A percentile compares a stretch with the other conserved stretches of the same genome.
These are phyloP conservation scores for Gadus macrocephalus DNA, from an alignment of 2,113 vertebrate genomes.

Conservation along the genomic window DNA sequence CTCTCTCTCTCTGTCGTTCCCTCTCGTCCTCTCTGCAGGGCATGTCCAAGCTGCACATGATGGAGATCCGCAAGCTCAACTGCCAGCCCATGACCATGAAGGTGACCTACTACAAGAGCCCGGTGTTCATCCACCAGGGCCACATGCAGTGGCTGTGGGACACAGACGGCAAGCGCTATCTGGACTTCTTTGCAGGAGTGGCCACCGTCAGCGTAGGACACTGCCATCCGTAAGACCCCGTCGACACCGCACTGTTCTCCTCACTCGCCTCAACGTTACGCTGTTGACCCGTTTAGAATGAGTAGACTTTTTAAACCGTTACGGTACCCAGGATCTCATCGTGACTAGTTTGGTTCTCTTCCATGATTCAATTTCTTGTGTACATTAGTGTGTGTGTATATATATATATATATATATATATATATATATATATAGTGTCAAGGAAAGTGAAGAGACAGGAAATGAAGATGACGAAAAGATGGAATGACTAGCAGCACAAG, in stretches of 20 bases:
- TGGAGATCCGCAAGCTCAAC: conserved; percentile 73
- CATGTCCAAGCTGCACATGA: conserved; percentile 69
- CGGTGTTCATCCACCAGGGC: conserved; percentile 85
- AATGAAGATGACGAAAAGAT: too few species aligned
- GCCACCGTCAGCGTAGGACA: conserved; percentile 90
- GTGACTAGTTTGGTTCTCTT: too few species aligned
- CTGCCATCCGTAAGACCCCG: conserved; percentile 87
- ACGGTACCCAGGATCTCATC: too few species aligned
- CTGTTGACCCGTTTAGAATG: too few species aligned
- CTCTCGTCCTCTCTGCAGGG: conserved; percentile 47
- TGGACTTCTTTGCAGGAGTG: conserved; percentile 91
- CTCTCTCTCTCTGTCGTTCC: not conserved
- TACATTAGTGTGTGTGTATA: too few species aligned
- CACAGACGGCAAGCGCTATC: conserved; percentile 82
- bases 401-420: too few species aligned
- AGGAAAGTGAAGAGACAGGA: too few species aligned
- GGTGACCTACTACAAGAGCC: conserved; percentile 77
- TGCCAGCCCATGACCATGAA: conserved; percentile 69
- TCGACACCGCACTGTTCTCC: not conserved
- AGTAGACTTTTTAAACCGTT: too few species aligned
- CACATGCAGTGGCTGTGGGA: conserved; percentile 96
- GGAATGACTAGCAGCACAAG: too few species aligned
- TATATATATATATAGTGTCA: too few species aligned
- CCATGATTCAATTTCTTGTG: too few species aligned
- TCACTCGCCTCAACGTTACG: too few species aligned